Base-by-base conservation (phyloP, 64 coral and sea anemone species). In the Cladopsammia gracilis region DNA sequence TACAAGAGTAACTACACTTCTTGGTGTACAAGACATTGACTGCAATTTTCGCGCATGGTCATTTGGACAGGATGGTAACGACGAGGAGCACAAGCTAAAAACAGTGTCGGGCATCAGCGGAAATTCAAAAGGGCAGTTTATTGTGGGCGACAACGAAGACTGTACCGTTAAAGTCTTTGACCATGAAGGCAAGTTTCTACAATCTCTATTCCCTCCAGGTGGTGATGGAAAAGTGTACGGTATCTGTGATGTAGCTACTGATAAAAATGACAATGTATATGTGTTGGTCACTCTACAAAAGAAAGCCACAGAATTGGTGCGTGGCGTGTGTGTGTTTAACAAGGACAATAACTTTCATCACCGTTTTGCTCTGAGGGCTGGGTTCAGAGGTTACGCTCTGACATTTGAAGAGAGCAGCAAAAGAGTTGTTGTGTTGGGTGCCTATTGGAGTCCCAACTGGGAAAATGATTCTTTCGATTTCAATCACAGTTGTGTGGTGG, bases 41-140 rank as follows among this genome's bases (percentile, higher is more conserved):
- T 72, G 46, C 43, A 76, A 20, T 62, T 76, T 88, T 26, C 16
- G 12, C 4, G 5, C 67, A 2, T 61, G 19, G 4, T 54, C 52
- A 48, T 75, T 88, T 75, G 86, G 48, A 23, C 51, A 75, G 86
- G 86, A 88, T 48, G 86, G 66, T n/a, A n/a, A n/a, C 6, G 53
- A 74, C 8, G 13, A 20, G 42, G 25, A 7, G 9, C 87, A 74
- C 53, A 75, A 44, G 49, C 56, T 88, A 10, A 3, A n/a, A 25
- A n/a, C n/a, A n/a, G 67, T 20, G 58, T 3, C 1, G 10, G 58
- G 47, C 12, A 89, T 89, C 50, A 51, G 52, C 57, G 59, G 49
- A 65, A 87, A 71, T 69, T 48, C 66, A 11, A 16, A 57, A 14
- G 66, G 50, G 34, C 47, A 87, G 85, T 87, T 87, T 58, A 90